Evolutionary conservation across 2,113 vertebrate genomes (phyloP), one percentile per base, ranked within the genome.

Genomic region (Onychostoma macrolepis): DNA sequence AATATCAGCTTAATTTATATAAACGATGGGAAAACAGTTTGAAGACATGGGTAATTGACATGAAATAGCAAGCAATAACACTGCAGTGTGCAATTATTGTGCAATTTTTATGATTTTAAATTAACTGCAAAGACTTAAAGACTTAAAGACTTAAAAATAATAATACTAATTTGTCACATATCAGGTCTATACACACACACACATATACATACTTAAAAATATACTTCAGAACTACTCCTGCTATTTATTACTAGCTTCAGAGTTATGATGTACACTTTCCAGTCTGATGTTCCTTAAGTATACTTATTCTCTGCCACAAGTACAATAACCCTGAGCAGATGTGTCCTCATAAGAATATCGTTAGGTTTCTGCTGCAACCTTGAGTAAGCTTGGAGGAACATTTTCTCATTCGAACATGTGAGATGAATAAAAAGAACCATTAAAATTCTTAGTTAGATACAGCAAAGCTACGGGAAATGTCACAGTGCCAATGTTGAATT

Each of bases 1-100:
- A 43, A 63, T 80, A 87, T 80, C 67, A 83, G 61, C 9, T 71
- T 43, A 24, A 85, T 83, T 67, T 81, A 72, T 50, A 28, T n/a
- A 38, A 72, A 75, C 36, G 61, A 33, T 65, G 21, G 63, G 58
- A 45, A 38, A 50, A 50, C 13, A 69, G 33, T 50, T 4, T 8
- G 19, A 26, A 30, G 36, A 45, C 33, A 12, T 79, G 48, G 4
- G 10, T 80, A 43, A 7, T 43, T 28, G 36, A 28, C n/a, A 65
- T 61, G 19, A 61, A 36, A 38, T 30, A 30, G 9, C 2, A 21
- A 4, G 8, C 28, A 61, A 50, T 13, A 24, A 13, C 13, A 61
- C 78, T 80, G 10, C 15, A 19, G 6, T n/a, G 9, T 74, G 36
- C 36, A n/a, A 43, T 75, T 33, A 33, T 6, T 78, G 5, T 26